Evolutionary conservation across 2,797 vertebrate species (phyloP).

Genomic region (Crenuchus spilurus): DNA sequence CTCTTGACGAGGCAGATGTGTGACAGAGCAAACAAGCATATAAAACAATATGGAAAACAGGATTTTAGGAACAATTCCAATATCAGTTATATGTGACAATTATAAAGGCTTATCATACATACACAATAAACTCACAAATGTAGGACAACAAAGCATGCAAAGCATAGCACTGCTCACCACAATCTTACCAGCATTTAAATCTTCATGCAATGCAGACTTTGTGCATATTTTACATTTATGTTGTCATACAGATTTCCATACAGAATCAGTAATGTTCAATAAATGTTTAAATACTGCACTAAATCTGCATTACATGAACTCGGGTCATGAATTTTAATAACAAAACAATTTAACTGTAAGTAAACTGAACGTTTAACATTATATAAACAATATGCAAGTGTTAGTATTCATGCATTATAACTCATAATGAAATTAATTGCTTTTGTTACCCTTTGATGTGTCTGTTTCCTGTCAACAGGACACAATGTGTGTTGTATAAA

Average conservation of each 20-base stretch:
- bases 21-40: slow-evolving; percentile 13
- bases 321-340: neutral
- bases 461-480: slow-evolving; percentile 20
- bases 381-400: neutral
- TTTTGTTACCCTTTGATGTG: slow-evolving; percentile 8
- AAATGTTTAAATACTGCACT: neutral
- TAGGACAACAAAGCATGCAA: slow-evolving; percentile 59
- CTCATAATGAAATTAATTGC: neutral
- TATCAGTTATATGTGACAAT: neutral
- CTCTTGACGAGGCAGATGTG: neutral
- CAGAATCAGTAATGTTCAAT: neutral
- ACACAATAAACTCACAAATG: slow-evolving; percentile 5
- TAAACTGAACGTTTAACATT: neutral
- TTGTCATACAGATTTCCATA: neutral
- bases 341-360: neutral
- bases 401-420: slow-evolving; percentile 2
- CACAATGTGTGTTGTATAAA: neutral
- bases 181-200: slow-evolving; percentile 21
- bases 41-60: neutral
- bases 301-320: neutral
- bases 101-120: neutral
- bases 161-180: slow-evolving; percentile 46
- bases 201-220: slow-evolving; percentile 29
- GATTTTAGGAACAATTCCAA: neutral
- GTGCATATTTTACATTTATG: neutral